Conservation (phyloP, 2,113 vertebrate genomes). For the Phasianus colchicus region DNA sequence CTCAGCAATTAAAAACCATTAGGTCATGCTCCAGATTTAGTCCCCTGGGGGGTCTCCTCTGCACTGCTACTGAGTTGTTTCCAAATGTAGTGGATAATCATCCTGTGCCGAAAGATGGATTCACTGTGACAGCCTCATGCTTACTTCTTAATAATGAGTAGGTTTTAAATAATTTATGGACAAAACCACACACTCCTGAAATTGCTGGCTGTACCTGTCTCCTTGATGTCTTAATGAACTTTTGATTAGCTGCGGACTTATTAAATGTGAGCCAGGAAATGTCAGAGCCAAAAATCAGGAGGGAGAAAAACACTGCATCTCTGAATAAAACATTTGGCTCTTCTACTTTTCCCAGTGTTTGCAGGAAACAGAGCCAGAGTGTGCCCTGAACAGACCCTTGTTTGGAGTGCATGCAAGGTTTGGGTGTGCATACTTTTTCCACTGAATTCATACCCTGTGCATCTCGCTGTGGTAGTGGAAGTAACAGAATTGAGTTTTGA, state of each 20-base stretch:
- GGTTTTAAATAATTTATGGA: slow-evolving; percentile 32
- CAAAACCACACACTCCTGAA: background rate
- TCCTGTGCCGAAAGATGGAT: background rate
- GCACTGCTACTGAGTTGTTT: background rate
- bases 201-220: background rate
- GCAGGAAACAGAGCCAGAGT: background rate
- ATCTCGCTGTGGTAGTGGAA: background rate
- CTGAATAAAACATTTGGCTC: background rate
- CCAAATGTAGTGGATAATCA: background rate
- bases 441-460: background rate
- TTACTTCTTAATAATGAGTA: slow-evolving; percentile 29
- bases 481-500: fast-evolving
- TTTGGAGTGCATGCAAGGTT: background rate
- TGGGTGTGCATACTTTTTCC: background rate
- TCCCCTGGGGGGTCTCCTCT: background rate
- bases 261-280: background rate
- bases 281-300: background rate
- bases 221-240: slow-evolving; percentile 27
- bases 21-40: background rate
- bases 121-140: slow-evolving; percentile 24
- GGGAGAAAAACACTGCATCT: background rate
- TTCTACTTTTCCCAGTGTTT: background rate
- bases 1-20: slow-evolving; percentile 25
- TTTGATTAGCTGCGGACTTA: background rate
- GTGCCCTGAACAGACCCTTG: background rate